Evolutionary conservation across 2,113 vertebrate genomes (phyloP), one percentile per base, ranked within the genome.

Genomic region (Sturnira hondurensis): DNA sequence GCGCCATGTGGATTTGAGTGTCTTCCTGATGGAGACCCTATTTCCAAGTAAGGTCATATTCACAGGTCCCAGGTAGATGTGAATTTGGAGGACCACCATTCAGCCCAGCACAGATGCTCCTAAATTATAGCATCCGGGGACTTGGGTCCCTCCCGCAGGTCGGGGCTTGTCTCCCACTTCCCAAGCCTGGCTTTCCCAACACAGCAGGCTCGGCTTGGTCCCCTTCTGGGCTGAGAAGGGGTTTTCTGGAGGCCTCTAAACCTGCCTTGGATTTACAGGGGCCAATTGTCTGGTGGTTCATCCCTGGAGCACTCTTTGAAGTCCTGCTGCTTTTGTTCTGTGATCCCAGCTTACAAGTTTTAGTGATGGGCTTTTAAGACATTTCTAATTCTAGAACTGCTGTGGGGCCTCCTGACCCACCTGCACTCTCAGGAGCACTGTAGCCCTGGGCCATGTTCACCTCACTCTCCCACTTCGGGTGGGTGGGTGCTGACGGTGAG

Each of bases 191-290:
- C 12, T 26, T 74, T 50, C 14, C 26, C 14, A 4, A 12, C 65
- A 38, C 0, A 10, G 16, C 33, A 1, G n/a, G 36, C 4, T 5
- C 0, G 5, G 52, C 9, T 0, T 2, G 3, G 11, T 36, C 2
- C 17, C 36, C 77, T 52, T 5, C 56, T 28, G 43, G 36, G 38
- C 3, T 5, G 26, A 11, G 24, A 31, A 65, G 36, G 3, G 26
- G 41, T 56, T 63, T 63, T 38, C 38, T 94, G 78, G 41, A 3
- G 0, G 0, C 38, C n/a, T 50, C 56, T 47, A n/a, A 36, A 7
- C 43, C 67, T 43, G 24, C 16, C 43, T 20, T 9, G 70, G 73
- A 28, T 50, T 31, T 11, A 20, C 50, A 12, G 6, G 16, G 4
- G 54, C 4, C 0, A 0, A 1, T 4, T 2, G 50, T 5, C 80